Conservation (phyloP, 2,797 vertebrate genomes). For the Bovichtus diacanthus region DNA sequence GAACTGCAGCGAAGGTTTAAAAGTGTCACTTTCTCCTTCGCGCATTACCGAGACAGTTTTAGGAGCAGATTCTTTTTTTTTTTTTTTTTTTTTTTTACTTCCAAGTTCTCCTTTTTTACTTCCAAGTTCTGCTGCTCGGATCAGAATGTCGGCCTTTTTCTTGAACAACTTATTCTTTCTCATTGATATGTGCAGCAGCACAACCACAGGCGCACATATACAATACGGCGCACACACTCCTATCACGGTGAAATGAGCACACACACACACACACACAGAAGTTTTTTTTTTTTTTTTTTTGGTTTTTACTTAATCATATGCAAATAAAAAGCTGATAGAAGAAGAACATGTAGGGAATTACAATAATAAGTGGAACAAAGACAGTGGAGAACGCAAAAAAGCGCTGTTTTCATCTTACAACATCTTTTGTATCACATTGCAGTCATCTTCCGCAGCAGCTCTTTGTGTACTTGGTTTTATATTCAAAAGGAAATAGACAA, state of each 20-base stretch:
- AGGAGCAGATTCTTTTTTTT: conserved; percentile 24
- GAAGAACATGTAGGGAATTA: conserved; percentile 45
- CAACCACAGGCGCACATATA: not conserved
- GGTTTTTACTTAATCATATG: conserved; percentile 25
- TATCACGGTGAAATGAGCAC: not conserved
- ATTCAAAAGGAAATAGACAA: conserved; percentile 46
- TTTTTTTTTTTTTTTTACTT: too few species aligned
- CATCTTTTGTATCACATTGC: conserved; percentile 33
- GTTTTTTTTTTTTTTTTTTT: too few species aligned
- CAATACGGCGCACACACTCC: not conserved
- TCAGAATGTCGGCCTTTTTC: conserved; percentile 6
- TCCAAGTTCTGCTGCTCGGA: conserved; percentile 13
- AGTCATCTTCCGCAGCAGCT: conserved; percentile 17
- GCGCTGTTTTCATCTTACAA: conserved; percentile 39
- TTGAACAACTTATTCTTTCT: not conserved
- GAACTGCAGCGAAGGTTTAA: conserved; percentile 27
- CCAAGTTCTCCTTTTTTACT: conserved; percentile 30
- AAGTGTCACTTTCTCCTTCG: conserved; percentile 26
- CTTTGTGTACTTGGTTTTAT: conserved; percentile 33
- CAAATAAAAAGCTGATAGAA: conserved; percentile 38
- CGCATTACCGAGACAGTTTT: conserved; percentile 27
- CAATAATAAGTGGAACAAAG: conserved; percentile 47
- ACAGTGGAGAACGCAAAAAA: not conserved
- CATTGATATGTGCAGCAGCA: not conserved
- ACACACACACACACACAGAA: too few species aligned